Evolutionary conservation across 2,888 invertebrate genomes (phyloP), one percentile per base, ranked within the genome.

Genomic region (Chirona hameri): DNA sequence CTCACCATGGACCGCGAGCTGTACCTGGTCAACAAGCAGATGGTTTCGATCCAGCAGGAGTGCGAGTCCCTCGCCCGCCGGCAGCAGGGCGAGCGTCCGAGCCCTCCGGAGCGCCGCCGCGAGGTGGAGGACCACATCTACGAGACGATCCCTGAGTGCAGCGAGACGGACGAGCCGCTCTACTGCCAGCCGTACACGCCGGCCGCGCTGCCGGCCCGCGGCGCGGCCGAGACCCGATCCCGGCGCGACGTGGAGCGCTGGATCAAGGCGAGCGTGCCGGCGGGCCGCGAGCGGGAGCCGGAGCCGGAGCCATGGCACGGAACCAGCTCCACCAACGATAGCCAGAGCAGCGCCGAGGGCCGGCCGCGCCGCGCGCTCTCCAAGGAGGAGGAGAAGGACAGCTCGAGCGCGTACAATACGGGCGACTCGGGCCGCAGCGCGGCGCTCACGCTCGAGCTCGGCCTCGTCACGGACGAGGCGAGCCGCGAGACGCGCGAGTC

Each of bases 401-500:
- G 92, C 81, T 92, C 93, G 60, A 92, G 92, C 87, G 93, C 93
- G 81, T 93, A 93, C 87, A 93, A 93, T 86, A 93, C 93, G 2
- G 93, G 93, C 2, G 93, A 93, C 83, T 93, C 93, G n/a, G 92
- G 93, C 86, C 91, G 93, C 85, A 93, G 93, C 86, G 91, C 90
- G 86, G 91, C 91, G 14, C 87, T 91, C 24, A 90, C 90, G 9
- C 87, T 91, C 84, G 90, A 91, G 85, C 87, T 91, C 31, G 88
- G 88, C 79, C 89, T 89, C 69, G 88, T 88, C 31, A 85, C 84
- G 31, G 84, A 85, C 76, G 84, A 82, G 55, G 83, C 82, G 31
- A 24, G 76, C 46, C 39, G 76, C 7, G 76, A 76, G 76, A 81
- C 81, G 72, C 81, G 83, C 81, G 82, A 84, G 81, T 85, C 85